phyloP scores from a whole-genome alignment of 2,113 vertebrate species.

The Eurystomus gularis region DNA sequence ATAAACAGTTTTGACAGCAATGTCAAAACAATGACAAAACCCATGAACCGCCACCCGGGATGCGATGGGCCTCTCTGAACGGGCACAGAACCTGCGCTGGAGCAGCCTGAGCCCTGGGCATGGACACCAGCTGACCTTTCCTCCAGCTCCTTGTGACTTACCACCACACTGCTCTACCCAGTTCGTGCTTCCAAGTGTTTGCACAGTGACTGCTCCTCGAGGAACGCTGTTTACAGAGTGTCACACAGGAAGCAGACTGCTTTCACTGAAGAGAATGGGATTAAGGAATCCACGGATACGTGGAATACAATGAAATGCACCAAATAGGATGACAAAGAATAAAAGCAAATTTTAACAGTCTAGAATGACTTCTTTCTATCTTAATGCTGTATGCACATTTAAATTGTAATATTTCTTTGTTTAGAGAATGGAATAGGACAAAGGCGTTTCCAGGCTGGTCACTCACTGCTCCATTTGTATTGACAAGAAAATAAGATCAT shows the following conservation, averaged over 20 bases:
- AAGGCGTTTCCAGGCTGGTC: background rate
- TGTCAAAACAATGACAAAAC: background rate
- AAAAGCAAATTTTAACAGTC: background rate
- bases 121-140: background rate
- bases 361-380: background rate
- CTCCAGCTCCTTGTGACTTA: background rate
- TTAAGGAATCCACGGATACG: background rate
- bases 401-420: background rate
- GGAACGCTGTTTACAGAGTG: accelerated
- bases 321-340: background rate
- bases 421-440: background rate
- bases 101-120: accelerated
- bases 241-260: background rate
- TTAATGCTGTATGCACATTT: background rate
- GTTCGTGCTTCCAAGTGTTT: accelerated
- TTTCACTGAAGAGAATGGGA: background rate
- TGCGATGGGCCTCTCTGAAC: background rate
- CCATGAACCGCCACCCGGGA: background rate
- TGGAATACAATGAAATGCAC: background rate
- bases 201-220: background rate
- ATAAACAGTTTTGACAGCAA: background rate
- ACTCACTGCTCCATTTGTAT: background rate
- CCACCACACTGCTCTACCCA: accelerated
- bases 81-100: background rate
- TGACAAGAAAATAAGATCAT: background rate